phyloP scores from a whole-genome alignment of 2,113 vertebrate genomes.

The Arvicanthis niloticus region DNA sequence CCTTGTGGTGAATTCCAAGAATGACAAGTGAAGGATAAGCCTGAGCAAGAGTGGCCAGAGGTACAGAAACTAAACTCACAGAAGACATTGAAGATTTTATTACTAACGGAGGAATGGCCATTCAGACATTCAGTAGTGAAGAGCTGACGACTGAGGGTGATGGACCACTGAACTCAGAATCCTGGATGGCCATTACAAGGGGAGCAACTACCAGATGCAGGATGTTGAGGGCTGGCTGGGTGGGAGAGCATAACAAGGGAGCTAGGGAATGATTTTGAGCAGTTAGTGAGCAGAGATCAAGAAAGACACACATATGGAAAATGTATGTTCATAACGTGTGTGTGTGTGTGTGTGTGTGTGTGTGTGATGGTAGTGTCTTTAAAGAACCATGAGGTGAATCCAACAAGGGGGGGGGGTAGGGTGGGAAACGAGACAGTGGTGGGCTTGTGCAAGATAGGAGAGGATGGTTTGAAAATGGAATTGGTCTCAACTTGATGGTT shows the following conservation, averaged over 20 bases:
- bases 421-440: not conserved
- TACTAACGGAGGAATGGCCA: not conserved
- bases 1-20: not conserved
- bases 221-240: not conserved
- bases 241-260: not conserved
- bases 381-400: not conserved
- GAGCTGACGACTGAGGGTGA: not conserved
- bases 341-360: not conserved
- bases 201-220: not conserved
- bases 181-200: not conserved
- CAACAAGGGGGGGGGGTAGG: not conserved
- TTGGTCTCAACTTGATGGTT: not conserved
- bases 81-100: not conserved
- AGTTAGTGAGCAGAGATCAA: not conserved
- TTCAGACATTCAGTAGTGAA: not conserved
- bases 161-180: not conserved
- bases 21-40: not conserved
- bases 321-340: not conserved
- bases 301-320: not conserved
- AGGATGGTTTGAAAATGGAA: not conserved
- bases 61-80: not conserved
- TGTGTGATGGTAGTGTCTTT: not conserved
- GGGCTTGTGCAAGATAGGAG: not conserved
- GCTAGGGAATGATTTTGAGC: not conserved
- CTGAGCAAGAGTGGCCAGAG: not conserved